Conservation (phyloP, 2,888 invertebrate species). For the Terebella lapidaria region DNA sequence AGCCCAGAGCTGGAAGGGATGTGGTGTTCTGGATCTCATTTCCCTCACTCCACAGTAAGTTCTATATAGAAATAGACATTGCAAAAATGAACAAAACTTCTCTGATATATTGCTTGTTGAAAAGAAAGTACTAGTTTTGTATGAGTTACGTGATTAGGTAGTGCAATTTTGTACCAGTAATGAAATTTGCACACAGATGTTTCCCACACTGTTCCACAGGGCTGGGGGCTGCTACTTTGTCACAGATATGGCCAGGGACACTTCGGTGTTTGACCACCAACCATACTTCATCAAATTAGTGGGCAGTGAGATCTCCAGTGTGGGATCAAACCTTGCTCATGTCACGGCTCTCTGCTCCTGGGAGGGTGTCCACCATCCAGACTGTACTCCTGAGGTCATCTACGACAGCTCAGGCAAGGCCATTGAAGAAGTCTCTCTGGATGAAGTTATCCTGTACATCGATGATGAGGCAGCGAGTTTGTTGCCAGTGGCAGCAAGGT, state of each 20-base stretch:
- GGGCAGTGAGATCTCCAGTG: constrained; percentile 9
- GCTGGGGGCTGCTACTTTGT: constrained; percentile 18
- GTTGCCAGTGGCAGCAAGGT: constrained; percentile 36
- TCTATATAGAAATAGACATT: too few relatives aligned
- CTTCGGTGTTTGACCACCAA: constrained; percentile 21
- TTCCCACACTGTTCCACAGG: too few relatives aligned
- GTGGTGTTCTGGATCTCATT: constrained; percentile 15
- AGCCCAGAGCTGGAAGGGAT: constrained; percentile 20
- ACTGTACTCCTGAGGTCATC: neutral
- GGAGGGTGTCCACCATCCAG: constrained; percentile 15
- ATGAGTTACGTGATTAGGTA: too few relatives aligned
- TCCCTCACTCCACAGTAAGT: constrained; percentile 14
- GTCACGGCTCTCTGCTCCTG: constrained; percentile 35
- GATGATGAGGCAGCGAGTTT: constrained; percentile 39
- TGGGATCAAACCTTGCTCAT: constrained; percentile 23
- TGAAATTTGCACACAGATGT: too few relatives aligned
- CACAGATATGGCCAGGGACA: constrained; percentile 17
- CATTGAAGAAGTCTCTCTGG: constrained; percentile 21
- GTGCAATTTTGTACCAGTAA: too few relatives aligned
- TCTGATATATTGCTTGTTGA: too few relatives aligned
- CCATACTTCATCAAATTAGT: constrained; percentile 12
- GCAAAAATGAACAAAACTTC: too few relatives aligned
- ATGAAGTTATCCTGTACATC: constrained; percentile 32
- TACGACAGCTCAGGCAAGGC: constrained; percentile 17
- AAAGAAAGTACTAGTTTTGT: too few relatives aligned